Evolutionary conservation across 2,113 vertebrate genomes (phyloP).

Genomic region (Halichoeres trimaculatus): DNA sequence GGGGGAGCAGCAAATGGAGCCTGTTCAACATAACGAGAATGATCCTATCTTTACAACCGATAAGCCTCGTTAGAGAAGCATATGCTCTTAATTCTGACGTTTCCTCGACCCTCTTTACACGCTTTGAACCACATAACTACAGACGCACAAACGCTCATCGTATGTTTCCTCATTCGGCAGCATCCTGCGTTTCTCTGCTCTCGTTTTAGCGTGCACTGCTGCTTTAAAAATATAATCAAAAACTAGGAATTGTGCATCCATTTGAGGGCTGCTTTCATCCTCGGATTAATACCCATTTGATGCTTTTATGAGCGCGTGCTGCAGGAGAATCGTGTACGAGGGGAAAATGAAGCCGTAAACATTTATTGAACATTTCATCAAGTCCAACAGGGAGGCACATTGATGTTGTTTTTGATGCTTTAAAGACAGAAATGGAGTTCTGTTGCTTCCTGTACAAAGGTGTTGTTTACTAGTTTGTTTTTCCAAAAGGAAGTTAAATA

Average conservation of each 20-base stretch:
- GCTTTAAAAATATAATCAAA: not conserved
- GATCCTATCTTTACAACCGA: conserved; percentile 50
- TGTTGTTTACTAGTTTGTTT: too few relatives aligned
- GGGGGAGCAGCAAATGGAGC: conserved; percentile 46
- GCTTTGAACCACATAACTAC: conserved; percentile 10
- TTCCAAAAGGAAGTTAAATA: too few relatives aligned
- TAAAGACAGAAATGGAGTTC: too few relatives aligned
- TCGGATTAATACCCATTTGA: not conserved
- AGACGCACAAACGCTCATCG: not conserved
- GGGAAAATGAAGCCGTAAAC: not conserved
- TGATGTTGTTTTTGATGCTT: too few relatives aligned
- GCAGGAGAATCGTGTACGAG: too few relatives aligned
- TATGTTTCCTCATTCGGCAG: not conserved
- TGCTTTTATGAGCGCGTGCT: not conserved
- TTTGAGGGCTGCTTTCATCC: not conserved
- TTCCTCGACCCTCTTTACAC: conserved; percentile 54
- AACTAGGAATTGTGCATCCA: not conserved
- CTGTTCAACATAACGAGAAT: conserved; percentile 44
- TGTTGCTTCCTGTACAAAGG: too few relatives aligned
- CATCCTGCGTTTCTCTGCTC: too few relatives aligned
- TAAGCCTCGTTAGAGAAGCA: conserved; percentile 60
- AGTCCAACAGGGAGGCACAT: not conserved
- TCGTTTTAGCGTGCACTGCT: too few relatives aligned
- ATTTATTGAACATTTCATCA: not conserved
- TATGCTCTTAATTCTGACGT: conserved; percentile 63